phyloP scores from a whole-genome alignment of 1,140 invertebrate species.

The Pogonognathellus flavescens region DNA sequence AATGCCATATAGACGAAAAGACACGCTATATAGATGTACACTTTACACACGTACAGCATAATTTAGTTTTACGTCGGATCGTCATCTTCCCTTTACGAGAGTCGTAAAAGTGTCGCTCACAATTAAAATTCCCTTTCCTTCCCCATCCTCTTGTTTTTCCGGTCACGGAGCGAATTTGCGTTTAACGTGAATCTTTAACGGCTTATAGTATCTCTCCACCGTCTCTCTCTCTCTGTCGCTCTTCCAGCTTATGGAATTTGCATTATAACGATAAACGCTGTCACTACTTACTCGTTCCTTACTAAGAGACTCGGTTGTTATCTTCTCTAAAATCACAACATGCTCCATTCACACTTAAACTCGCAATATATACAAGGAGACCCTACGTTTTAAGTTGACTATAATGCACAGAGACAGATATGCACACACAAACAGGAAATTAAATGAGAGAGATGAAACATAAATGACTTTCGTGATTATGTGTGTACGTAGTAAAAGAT shows the following conservation, averaged over 20 bases:
- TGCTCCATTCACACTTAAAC: too few relatives aligned
- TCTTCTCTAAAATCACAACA: neutral
- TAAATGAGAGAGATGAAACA: constrained; percentile 24
- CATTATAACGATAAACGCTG: neutral
- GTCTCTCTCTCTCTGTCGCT: neutral
- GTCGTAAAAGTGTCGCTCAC: constrained; percentile 51
- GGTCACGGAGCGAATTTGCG: neutral
- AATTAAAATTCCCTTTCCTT: constrained; percentile 47
- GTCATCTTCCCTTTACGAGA: constrained; percentile 49
- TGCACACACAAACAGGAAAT: constrained; percentile 15
- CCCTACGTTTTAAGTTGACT: neutral
- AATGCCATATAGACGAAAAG: too few relatives aligned
- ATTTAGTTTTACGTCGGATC: constrained; percentile 50
- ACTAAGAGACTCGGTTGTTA: neutral
- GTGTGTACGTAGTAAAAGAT: neutral
- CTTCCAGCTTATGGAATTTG: neutral
- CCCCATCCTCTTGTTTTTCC: constrained; percentile 14
- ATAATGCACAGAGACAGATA: neutral
- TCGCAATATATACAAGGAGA: too few relatives aligned
- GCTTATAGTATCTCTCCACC: too few relatives aligned
- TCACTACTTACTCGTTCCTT: neutral
- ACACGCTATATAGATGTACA: neutral
- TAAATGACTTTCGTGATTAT: constrained; percentile 22
- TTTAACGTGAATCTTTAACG: neutral
- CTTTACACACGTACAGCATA: neutral